phyloP scores from a whole-genome alignment of 1,140 invertebrate genomes.

The Gyrodactylus salaris region DNA sequence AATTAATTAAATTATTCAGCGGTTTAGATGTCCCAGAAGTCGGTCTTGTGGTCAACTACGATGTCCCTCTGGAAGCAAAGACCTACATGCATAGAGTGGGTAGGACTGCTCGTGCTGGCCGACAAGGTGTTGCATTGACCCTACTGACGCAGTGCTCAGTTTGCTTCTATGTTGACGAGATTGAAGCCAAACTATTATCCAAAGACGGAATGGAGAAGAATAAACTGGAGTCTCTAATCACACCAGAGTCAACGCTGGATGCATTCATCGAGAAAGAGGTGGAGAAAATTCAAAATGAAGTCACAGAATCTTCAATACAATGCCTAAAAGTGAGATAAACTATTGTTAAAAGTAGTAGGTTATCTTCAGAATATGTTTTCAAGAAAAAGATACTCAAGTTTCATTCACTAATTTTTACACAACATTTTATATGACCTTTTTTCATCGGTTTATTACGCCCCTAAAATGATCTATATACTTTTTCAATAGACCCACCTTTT shows the following conservation, averaged over 20 bases:
- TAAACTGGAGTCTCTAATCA: neutral
- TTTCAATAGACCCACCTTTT: no score
- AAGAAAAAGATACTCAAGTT: no score
- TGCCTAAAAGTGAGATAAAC: neutral
- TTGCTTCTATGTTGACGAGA: neutral
- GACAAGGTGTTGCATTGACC: constrained; percentile 31
- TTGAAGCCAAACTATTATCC: neutral
- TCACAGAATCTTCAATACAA: neutral
- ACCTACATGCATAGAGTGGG: constrained; percentile 87
- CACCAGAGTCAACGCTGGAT: neutral
- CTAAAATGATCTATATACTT: no score
- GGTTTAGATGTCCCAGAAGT: constrained; percentile 91
- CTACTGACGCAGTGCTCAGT: neutral
- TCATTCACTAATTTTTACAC: no score
- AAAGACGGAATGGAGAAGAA: neutral
- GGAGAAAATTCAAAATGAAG: neutral
- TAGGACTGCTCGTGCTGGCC: constrained; percentile 63
- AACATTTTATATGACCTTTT: no score
- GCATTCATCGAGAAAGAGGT: neutral
- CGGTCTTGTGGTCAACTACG: constrained; percentile 80
- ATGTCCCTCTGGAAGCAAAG: constrained; percentile 73
- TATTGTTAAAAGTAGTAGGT: no score
- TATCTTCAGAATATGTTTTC: no score
- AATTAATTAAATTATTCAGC: no score
- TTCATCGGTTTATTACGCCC: no score